Conservation (phyloP, 1,140 invertebrate species). For the Maconellicoccus hirsutus region DNA sequence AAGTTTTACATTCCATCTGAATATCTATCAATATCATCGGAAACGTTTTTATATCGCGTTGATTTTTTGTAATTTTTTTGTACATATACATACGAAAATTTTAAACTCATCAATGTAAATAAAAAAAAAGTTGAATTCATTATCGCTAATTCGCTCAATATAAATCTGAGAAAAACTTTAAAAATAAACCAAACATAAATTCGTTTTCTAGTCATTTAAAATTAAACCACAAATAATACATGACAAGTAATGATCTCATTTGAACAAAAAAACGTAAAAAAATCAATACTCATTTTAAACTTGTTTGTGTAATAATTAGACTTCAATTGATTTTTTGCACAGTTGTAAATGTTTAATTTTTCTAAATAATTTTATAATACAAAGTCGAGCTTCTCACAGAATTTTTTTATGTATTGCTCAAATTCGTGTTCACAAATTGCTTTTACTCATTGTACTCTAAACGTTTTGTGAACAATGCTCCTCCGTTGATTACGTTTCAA, state of each 20-base stretch:
- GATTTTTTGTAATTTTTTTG: not conserved
- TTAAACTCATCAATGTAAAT: not conserved
- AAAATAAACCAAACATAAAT: not conserved
- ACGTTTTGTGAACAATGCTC: not conserved
- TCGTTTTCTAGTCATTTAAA: constrained; percentile 9
- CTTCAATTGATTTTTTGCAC: not conserved
- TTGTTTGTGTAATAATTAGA: not conserved
- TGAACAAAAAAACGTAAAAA: not conserved
- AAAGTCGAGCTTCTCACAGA: constrained; percentile 1
- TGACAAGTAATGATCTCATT: constrained; percentile 15
- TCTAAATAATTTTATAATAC: not conserved
- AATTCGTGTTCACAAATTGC: not conserved
- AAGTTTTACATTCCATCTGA: not conserved
- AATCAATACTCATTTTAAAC: not conserved
- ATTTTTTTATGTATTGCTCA: not conserved
- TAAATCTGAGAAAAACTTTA: too few species aligned
- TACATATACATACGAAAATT: not conserved
- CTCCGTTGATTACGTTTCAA: too few species aligned
- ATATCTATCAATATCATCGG: not conserved
- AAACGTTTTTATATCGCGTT: not conserved
- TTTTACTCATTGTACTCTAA: not conserved
- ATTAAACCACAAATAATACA: not conserved
- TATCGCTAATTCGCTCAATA: too few species aligned
- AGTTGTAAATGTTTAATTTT: not conserved
- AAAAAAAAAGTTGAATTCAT: not conserved